A percentile compares a stretch with the other conserved stretches of the same genome.
Evolutionary conservation across 2,113 vertebrate genomes (phyloP).

Genomic region (Isurus oxyrinchus): DNA sequence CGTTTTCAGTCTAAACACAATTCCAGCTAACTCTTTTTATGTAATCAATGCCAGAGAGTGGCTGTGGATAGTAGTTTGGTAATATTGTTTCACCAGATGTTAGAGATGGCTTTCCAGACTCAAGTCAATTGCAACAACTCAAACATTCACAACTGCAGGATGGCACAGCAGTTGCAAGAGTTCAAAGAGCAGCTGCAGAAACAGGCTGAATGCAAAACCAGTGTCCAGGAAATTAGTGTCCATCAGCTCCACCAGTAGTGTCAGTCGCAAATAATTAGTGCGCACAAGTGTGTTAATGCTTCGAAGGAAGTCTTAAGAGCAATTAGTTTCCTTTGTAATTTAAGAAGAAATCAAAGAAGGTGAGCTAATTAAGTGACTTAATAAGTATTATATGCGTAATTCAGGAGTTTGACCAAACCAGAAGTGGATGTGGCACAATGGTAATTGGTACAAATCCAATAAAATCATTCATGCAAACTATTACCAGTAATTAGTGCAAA

Average conservation of each 20-base stretch:
- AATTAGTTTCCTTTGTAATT: background rate
- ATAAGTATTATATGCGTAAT: background rate
- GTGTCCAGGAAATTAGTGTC: background rate
- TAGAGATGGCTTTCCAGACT: background rate
- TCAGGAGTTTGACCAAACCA: background rate
- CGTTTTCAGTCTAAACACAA: background rate
- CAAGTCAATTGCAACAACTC: background rate
- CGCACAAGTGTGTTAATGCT: background rate
- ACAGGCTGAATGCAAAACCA: background rate
- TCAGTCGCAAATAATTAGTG: background rate
- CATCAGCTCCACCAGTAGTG: background rate
- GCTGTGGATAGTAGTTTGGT: background rate
- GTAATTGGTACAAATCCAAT: background rate
- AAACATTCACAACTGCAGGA: background rate
- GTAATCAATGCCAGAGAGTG: background rate
- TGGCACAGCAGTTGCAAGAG: background rate
- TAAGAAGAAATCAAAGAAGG: background rate
- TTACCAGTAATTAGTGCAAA: background rate
- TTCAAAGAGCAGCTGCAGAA: constrained; percentile 5
- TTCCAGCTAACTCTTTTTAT: background rate
- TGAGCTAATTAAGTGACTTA: background rate
- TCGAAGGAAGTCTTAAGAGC: background rate
- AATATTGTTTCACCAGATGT: background rate
- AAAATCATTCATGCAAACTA: background rate
- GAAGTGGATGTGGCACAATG: background rate